These are phyloP conservation scores for Hystrix cristata DNA, from an alignment of 2,113 vertebrate genomes.

Conservation along the genomic window DNA sequence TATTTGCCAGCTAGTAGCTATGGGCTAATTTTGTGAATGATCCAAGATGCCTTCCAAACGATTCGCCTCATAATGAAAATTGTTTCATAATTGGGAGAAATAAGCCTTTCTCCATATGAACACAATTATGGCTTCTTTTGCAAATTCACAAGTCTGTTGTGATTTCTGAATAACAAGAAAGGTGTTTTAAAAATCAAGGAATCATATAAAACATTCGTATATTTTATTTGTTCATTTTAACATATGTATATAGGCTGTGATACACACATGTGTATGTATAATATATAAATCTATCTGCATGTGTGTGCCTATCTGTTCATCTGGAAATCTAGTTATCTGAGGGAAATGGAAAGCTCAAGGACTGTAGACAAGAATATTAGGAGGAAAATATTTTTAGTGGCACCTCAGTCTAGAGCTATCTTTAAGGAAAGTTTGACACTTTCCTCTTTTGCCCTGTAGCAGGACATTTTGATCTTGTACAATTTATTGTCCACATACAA, in stretches of 20 bases:
- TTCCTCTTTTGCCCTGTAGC: not conserved
- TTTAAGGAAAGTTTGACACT: not conserved
- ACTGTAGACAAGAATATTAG: not conserved
- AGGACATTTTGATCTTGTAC: constrained; percentile 45
- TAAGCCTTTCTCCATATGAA: not conserved
- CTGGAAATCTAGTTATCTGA: not conserved
- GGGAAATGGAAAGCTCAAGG: not conserved
- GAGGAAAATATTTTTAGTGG: not conserved
- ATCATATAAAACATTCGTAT: not conserved
- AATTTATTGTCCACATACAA: rapidly evolving
- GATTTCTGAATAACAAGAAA: constrained; percentile 3
- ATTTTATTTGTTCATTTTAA: not conserved
- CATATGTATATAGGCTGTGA: too few relatives aligned
- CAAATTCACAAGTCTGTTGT: not conserved
- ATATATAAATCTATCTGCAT: not conserved
- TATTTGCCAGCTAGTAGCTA: constrained; percentile 31
- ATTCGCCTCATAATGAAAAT: constrained; percentile 52
- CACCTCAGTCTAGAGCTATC: rapidly evolving
- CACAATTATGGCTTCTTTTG: not conserved
- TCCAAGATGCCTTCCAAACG: constrained; percentile 6
- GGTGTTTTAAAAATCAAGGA: not conserved
- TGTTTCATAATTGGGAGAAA: constrained; percentile 24
- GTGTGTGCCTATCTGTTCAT: not conserved
- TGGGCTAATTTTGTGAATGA: constrained; percentile 35
- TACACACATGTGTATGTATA: too few relatives aligned